Conservation (phyloP, 1,140 invertebrate species). For the Bombus superbus region DNA sequence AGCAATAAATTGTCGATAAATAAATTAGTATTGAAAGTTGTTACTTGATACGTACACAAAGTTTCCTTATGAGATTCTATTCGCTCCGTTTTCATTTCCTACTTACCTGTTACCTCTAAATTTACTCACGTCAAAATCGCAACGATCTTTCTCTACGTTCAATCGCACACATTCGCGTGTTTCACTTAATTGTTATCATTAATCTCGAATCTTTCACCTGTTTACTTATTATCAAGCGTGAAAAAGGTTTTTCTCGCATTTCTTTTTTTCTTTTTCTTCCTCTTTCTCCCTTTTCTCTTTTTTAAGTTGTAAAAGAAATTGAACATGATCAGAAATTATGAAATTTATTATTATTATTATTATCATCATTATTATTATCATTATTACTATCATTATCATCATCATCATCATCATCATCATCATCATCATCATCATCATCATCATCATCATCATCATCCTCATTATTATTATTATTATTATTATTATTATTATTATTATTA, state of each 20-base stretch:
- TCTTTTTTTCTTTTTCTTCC: background rate
- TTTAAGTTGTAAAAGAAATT: background rate
- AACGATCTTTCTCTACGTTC: background rate
- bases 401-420: no score
- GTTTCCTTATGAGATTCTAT: background rate
- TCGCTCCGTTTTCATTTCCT: conserved; percentile 5
- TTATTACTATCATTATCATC: no score
- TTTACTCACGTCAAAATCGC: background rate
- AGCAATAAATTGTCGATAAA: conserved; percentile 37
- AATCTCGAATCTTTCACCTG: background rate
- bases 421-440: no score
- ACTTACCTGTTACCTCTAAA: background rate
- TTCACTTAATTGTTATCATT: background rate
- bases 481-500: background rate
- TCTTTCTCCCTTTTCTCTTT: background rate
- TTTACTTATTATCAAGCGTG: background rate
- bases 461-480: background rate
- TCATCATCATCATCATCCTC: no score
- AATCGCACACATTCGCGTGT: background rate
- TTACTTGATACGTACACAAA: conserved; percentile 1
- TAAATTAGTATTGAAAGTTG: background rate
- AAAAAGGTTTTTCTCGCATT: background rate
- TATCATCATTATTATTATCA: no score
- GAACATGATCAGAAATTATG: background rate
- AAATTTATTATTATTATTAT: background rate